These are phyloP conservation scores for Cyrtodaria siliqua DNA, from an alignment of 2,888 invertebrate species.

Conservation along the genomic window DNA sequence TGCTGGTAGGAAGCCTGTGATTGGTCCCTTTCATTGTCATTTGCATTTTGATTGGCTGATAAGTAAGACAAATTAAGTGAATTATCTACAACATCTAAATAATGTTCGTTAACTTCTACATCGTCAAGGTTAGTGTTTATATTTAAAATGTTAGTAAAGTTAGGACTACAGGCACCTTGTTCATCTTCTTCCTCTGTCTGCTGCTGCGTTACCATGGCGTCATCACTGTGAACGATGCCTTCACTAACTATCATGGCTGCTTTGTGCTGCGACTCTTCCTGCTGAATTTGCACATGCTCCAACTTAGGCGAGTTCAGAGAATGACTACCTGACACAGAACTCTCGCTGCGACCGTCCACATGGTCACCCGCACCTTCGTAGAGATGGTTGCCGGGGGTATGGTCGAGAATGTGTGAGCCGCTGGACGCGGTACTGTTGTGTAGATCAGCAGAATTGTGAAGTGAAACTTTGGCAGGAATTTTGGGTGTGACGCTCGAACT, in stretches of 20 bases:
- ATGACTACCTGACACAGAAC: conserved; percentile 81
- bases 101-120: conserved; percentile 62
- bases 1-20: conserved; percentile 56
- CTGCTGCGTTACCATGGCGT: conserved; percentile 28
- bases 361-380: conserved; percentile 77
- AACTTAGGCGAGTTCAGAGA: conserved; percentile 81
- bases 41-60: conserved; percentile 85
- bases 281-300: conserved; percentile 68
- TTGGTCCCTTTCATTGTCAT: conserved; percentile 82
- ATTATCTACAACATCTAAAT: conserved; percentile 67
- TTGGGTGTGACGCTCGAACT: conserved; percentile 85
- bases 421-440: conserved; percentile 83
- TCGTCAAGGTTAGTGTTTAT: conserved; percentile 67
- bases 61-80: conserved; percentile 70
- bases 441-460: conserved; percentile 83
- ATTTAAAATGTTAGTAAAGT: conserved; percentile 70
- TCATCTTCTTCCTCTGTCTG: conserved; percentile 27
- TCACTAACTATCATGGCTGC: conserved; percentile 49
- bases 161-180: conserved; percentile 74
- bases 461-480: conserved; percentile 79
- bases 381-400: conserved; percentile 44
- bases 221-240: conserved; percentile 45
- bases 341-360: conserved; percentile 81
- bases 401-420: conserved; percentile 83
- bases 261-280: conserved; percentile 45